phyloP scores from a whole-genome alignment of 30 jellyfish, hydroid and myxozoan species.

The Cassiopea andromeda region DNA sequence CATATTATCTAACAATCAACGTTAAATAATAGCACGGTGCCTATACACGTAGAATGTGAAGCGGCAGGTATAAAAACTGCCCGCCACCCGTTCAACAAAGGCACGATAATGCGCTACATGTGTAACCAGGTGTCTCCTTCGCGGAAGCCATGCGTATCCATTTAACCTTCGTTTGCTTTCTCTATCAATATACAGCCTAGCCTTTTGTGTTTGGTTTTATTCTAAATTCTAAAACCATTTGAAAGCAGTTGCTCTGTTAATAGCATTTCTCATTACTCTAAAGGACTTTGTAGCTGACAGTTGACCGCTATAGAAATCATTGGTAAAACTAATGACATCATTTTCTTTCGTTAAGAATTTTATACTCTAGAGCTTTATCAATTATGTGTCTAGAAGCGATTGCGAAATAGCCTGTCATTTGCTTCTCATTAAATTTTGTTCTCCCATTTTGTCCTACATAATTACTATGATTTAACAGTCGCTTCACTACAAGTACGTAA shows the following conservation, averaged over 20 bases:
- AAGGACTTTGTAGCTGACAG: background rate
- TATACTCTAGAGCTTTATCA: no score
- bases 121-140: constrained; percentile 26
- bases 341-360: no score
- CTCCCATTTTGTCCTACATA: no score
- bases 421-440: no score
- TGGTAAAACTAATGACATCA: no score
- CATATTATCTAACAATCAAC: no score
- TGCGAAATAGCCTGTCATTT: no score
- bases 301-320: no score
- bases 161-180: background rate
- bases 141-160: constrained; percentile 29
- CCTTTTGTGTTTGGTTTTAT: background rate
- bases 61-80: constrained; percentile 6
- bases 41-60: background rate
- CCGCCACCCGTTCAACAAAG: background rate
- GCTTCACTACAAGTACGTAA: no score
- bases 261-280: background rate
- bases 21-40: background rate
- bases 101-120: constrained; percentile 34
- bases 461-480: no score
- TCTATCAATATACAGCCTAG: background rate
- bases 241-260: no score
- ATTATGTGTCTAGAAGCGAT: no score
- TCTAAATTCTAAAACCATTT: background rate